Conservation (phyloP, 2,888 invertebrate species). For the Polydrusus tereticollis region DNA sequence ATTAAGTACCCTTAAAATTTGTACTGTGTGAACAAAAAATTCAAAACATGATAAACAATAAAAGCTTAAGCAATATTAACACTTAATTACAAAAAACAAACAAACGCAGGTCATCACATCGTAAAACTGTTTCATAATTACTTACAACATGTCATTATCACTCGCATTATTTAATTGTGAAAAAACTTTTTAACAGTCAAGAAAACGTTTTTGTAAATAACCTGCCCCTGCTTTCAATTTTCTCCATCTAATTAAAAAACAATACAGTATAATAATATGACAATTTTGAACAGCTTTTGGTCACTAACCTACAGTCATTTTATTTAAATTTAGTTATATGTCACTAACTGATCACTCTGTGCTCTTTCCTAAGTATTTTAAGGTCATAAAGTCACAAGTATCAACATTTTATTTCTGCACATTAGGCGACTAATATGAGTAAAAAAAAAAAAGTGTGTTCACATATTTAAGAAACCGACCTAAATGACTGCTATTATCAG, state of each 20-base stretch:
- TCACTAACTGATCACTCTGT: not conserved
- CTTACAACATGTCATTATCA: too few species aligned
- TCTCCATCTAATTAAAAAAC: not conserved
- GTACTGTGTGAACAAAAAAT: not conserved
- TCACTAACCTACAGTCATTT: conserved; percentile 2
- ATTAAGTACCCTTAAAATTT: conserved; percentile 7
- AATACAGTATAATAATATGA: not conserved
- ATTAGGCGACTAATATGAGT: too few species aligned
- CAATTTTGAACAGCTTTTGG: conserved; percentile 11
- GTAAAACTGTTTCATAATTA: too few species aligned
- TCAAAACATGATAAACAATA: not conserved
- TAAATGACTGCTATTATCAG: too few species aligned
- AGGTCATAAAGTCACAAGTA: not conserved
- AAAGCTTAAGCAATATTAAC: not conserved
- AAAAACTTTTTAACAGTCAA: too few species aligned
- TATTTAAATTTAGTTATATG: not conserved
- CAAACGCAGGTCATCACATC: not conserved
- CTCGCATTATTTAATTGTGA: too few species aligned
- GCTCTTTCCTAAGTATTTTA: not conserved
- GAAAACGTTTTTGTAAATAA: not conserved
- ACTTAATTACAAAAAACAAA: not conserved
- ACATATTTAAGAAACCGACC: too few species aligned
- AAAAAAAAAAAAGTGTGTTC: too few species aligned
- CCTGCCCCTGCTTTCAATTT: not conserved
- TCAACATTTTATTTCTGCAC: too few species aligned